A percentile compares a stretch with the other conserved stretches of the same genome.
phyloP scores from a whole-genome alignment of 2,113 vertebrate genomes.

The Nanorana parkeri region DNA sequence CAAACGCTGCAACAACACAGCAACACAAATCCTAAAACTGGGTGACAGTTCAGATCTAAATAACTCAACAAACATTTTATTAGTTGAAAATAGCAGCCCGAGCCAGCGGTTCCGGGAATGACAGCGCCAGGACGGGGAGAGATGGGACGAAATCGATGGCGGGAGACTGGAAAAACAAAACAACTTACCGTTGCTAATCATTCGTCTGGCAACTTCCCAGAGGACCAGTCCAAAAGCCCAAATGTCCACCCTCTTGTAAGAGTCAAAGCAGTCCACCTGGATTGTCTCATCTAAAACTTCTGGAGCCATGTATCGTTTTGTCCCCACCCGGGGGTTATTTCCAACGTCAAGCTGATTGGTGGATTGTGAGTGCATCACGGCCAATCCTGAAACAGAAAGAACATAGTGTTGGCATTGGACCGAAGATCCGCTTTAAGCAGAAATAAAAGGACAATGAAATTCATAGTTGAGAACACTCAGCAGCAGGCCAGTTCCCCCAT shows the following conservation, averaged over 20 bases:
- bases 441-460: too few relatives aligned
- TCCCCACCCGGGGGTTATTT: conserved; percentile 96
- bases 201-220: conserved; percentile 95
- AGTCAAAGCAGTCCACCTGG: conserved; percentile 97
- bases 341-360: conserved; percentile 96
- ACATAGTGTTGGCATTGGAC: neutral
- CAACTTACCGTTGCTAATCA: conserved; percentile 93
- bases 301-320: conserved; percentile 98
- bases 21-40: neutral
- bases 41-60: conserved; percentile 10
- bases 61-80: rapidly evolving
- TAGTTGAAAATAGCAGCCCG: rapidly evolving
- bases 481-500: too few relatives aligned
- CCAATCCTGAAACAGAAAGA: conserved; percentile 79
- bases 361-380: conserved; percentile 98
- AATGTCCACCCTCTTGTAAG: conserved; percentile 95
- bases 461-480: too few relatives aligned
- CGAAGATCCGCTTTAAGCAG: too few relatives aligned
- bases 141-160: neutral
- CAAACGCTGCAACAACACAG: neutral
- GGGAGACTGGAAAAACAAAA: neutral
- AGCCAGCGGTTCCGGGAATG: conserved; percentile 2
- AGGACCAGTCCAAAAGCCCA: conserved; percentile 97
- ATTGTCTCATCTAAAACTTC: conserved; percentile 95
- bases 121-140: neutral